These are phyloP conservation scores for Eudemis profundana DNA, from an alignment of 2,888 invertebrate genomes.

Conservation along the genomic window DNA sequence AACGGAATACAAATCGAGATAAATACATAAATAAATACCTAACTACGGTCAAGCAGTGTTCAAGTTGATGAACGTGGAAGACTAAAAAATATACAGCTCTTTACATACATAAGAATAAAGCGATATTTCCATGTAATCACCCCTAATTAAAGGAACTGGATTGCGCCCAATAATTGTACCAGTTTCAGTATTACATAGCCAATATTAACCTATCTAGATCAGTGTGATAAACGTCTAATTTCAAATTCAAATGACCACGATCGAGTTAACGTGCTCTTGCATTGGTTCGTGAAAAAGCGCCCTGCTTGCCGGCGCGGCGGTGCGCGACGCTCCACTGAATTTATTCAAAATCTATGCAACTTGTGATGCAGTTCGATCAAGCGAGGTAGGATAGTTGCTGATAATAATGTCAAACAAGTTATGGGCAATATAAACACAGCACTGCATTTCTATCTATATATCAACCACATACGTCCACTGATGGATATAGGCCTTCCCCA, in stretches of 20 bases:
- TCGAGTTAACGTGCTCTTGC: constrained; percentile 19
- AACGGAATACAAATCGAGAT: no score
- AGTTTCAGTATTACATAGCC: constrained; percentile 23
- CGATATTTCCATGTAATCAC: not conserved
- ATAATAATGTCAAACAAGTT: not conserved
- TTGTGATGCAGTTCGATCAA: not conserved
- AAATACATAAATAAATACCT: no score
- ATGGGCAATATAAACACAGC: no score
- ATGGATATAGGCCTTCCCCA: no score
- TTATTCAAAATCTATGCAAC: constrained; percentile 6
- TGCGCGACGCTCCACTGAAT: constrained; percentile 16
- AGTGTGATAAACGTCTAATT: constrained; percentile 34
- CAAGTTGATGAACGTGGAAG: not conserved
- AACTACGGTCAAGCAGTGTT: not conserved
- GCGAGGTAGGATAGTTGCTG: not conserved
- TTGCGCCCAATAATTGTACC: constrained; percentile 3
- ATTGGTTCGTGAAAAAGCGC: not conserved
- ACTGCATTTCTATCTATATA: no score
- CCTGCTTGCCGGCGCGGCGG: constrained; percentile 3
- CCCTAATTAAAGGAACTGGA: not conserved
- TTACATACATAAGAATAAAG: not conserved
- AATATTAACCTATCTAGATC: constrained; percentile 14
- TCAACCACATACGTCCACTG: no score
- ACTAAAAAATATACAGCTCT: no score
- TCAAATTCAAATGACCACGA: constrained; percentile 29